Evolutionary conservation across 2,888 invertebrate species (phyloP), one percentile per base, ranked within the genome.

Genomic region (Heteromurus nitidus): DNA sequence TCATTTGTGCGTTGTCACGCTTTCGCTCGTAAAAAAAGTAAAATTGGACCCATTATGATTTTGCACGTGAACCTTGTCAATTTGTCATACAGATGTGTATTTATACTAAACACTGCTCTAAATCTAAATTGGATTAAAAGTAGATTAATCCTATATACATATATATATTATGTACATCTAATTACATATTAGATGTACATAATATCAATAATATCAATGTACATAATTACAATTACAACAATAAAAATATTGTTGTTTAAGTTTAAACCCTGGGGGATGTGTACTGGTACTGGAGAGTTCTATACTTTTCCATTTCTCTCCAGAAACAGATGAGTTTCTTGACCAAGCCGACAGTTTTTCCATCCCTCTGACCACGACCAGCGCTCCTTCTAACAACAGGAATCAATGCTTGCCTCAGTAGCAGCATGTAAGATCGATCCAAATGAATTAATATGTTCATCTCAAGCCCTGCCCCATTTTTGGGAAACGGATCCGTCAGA

Each of bases 251-350:
- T 13, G 36, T 13, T 47, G 47, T 47, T 47, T 47, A 47, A 16
- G 47, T 11, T 47, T n/a, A n/a, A n/a, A n/a, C n/a, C 44, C 55
- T 55, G n/a, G 72, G 83, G 16, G 60, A 55, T 0, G 62, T 85
- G 36, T 80, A 82, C 1, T 85, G 83, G 50, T 67, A 86, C 16
- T 75, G 50, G 1, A 85, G 50, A 13, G 85, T 85, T 60, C 86
- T 58, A 47, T 75, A 60, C 42, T 85, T 86, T 73, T 86, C 86
- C 86, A 86, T 86, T 53, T 85, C 85, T 65, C 84, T 65, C 86
- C 86, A 86, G 28, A 85, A 86, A 53, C 85, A 86, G 70, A 86
- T 83, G 0, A 86, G 50, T 18, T 84, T 74, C 22, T 76, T 69
- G 0, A 86, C 22, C 11, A 85, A 18, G 0, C 73, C 55, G 5